Evolutionary conservation across 2,113 vertebrate species (phyloP), one percentile per base, ranked within the genome.

Genomic region (Pampusana beccarii): DNA sequence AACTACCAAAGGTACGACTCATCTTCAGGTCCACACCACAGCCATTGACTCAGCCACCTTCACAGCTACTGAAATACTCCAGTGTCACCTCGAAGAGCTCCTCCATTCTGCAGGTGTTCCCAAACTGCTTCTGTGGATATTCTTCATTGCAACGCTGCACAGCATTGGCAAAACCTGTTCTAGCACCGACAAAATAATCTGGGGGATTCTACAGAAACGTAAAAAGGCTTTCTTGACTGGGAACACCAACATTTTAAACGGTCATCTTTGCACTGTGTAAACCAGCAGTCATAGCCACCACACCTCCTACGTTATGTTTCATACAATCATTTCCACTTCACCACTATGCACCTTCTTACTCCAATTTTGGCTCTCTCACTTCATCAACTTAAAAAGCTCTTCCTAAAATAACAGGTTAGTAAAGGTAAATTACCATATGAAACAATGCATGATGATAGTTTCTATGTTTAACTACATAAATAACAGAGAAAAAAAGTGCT

Each of bases 401-500:
- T 95, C 80, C 72, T 80, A 75, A 92, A 92, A 78, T 72, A 93
- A 80, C 34, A 86, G 66, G 88, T 91, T 90, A 96, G 77, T 94
- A 92, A 94, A 67, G 70, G 33, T 40, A 33, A 60, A 74, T 90
- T 89, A 74, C 72, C 75, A 64, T 71, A 90, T 40, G 89, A 90
- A 96, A 94, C 66, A 96, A 93, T 67, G 85, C 90, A 80, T 51
- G 61, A 51, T 87, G 95, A 91, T 78, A 97, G 89, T 67, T 88
- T 86, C 83, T 88, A 94, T 92, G 71, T 86, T 92, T 90, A 94
- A 79, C 93, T 95, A 97, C 79, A 96, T 95, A 94, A 96, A 98
- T 92, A 96, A 94, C 34, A 91, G 44, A 88, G 86, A 77, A 93
- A 96, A 86, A 98, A 97, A 98, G 97, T 98, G 98, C 98, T 97